phyloP scores from a whole-genome alignment of 2,797 vertebrate genomes.

The Sebastolobus altivelis region DNA sequence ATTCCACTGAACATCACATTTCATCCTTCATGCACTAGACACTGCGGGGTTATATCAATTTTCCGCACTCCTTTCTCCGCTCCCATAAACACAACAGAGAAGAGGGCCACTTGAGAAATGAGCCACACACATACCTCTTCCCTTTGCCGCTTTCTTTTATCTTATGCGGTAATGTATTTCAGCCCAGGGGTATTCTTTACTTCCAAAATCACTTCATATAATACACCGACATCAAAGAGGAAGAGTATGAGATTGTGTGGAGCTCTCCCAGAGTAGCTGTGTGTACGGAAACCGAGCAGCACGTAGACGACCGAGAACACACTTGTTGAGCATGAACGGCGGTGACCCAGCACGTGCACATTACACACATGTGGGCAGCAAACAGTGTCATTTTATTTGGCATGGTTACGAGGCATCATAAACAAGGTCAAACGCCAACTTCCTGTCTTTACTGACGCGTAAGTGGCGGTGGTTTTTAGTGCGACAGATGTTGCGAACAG shows the following conservation, averaged over 20 bases:
- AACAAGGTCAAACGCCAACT: slow-evolving; percentile 44
- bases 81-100: slow-evolving; percentile 15
- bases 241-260: slow-evolving; percentile 38
- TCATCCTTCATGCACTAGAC: slow-evolving; percentile 34
- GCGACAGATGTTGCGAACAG: slow-evolving; percentile 55
- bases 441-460: slow-evolving; percentile 45
- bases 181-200: slow-evolving; percentile 43
- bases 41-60: slow-evolving; percentile 16
- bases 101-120: background rate
- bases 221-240: slow-evolving; percentile 63
- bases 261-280: slow-evolving; percentile 62
- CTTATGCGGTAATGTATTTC: slow-evolving; percentile 49
- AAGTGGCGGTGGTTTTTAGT: slow-evolving; percentile 43
- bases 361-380: background rate
- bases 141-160: slow-evolving; percentile 35
- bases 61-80: slow-evolving; percentile 8
- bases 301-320: slow-evolving; percentile 35
- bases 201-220: slow-evolving; percentile 52
- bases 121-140: slow-evolving; percentile 7
- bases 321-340: slow-evolving; percentile 19
- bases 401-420: slow-evolving; percentile 28
- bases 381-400: slow-evolving; percentile 4
- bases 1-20: slow-evolving; percentile 14
- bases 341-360: rapidly evolving
- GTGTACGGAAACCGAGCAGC: slow-evolving; percentile 38